Conservation (phyloP, 2,797 vertebrate genomes). For the Steatocranus sp. region DNA sequence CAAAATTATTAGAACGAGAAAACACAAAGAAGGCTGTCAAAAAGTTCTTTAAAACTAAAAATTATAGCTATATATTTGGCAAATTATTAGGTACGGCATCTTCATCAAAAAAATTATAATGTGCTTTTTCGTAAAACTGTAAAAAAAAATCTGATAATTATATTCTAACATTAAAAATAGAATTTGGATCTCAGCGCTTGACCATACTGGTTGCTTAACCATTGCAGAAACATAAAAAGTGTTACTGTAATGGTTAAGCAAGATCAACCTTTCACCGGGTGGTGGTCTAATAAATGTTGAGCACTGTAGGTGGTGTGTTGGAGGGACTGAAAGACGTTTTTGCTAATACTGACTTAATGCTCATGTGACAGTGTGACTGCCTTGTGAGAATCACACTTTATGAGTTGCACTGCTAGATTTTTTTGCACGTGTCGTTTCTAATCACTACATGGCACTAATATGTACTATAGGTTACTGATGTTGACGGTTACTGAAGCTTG, state of each 20-base stretch:
- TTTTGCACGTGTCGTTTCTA: not conserved
- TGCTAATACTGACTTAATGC: not conserved
- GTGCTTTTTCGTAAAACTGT: not conserved
- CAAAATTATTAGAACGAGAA: not conserved
- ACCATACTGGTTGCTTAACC: not conserved
- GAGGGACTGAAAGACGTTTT: not conserved
- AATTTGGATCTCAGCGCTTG: not conserved
- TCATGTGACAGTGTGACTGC: not conserved
- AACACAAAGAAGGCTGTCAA: not conserved
- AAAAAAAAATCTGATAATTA: not conserved
- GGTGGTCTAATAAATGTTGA: not conserved
- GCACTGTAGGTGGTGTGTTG: not conserved
- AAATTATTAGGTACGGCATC: not conserved
- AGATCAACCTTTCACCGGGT: not conserved
- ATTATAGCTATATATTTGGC: not conserved
- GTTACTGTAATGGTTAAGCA: not conserved
- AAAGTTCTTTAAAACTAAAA: not conserved
- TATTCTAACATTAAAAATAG: not conserved
- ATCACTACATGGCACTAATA: not conserved
- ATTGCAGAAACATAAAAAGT: not conserved
- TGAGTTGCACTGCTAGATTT: not conserved
- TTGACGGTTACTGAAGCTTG: not conserved
- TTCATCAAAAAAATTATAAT: not conserved
- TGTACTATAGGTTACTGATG: not conserved
- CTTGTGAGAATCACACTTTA: not conserved